These are phyloP conservation scores for Sardinella longiceps DNA, from an alignment of 2,797 vertebrate species.

Conservation along the genomic window DNA sequence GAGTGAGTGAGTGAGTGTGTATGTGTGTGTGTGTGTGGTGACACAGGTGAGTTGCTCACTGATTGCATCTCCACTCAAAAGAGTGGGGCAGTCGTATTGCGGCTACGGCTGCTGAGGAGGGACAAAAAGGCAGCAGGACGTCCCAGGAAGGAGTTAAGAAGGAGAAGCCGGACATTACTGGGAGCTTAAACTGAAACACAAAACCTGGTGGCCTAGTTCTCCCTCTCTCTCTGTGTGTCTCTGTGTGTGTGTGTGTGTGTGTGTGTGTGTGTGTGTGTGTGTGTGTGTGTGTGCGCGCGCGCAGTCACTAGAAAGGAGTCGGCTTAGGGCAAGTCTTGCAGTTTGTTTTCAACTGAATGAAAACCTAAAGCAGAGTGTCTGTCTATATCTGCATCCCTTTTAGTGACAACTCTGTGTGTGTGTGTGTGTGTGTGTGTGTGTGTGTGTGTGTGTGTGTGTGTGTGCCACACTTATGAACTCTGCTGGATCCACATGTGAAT, in stretches of 20 bases:
- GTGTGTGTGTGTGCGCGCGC: not conserved
- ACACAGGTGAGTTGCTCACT: not conserved
- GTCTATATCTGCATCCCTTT: no score
- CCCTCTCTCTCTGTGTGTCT: not conserved
- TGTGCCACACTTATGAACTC: no score
- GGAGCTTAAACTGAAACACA: not conserved
- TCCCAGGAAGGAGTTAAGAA: slow-evolving; percentile 10
- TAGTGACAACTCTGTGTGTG: no score
- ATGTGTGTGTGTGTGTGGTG: not conserved
- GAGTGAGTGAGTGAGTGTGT: not conserved
- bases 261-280: slow-evolving; percentile 15
- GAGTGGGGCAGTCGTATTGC: no score
- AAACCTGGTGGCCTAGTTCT: slow-evolving; percentile 13
- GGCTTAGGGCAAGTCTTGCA: no score
- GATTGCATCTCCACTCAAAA: not conserved
- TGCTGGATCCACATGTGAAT: no score
- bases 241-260: not conserved
- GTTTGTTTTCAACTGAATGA: no score
- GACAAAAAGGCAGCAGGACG: not conserved
- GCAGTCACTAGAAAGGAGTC: no score
- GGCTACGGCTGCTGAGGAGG: slow-evolving; percentile 7
- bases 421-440: not conserved
- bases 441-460: not conserved
- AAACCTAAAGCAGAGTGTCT: no score
- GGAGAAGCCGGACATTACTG: not conserved